Conservation (phyloP, 2,113 vertebrate species). For the Leucopsar rothschildi region DNA sequence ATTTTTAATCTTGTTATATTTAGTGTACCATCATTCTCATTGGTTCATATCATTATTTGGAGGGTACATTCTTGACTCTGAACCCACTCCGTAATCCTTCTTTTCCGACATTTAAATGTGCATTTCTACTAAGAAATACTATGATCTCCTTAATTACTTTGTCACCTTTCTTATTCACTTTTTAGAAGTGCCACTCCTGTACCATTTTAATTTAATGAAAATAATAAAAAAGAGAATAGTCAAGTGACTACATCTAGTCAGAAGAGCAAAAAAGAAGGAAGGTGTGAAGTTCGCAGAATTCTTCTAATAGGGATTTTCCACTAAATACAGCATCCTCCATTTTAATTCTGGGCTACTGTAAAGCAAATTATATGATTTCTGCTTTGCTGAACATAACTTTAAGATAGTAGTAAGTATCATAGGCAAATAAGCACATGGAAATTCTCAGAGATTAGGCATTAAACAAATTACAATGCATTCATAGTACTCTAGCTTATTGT, state of each 20-base stretch:
- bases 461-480: background rate
- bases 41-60: background rate
- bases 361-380: background rate
- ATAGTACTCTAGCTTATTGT: background rate
- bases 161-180: background rate
- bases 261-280: background rate
- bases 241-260: background rate
- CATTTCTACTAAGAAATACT: background rate
- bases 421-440: background rate
- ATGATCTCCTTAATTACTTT: background rate
- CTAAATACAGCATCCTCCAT: background rate
- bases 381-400: background rate
- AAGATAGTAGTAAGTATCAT: background rate
- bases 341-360: background rate
- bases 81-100: background rate
- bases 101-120: background rate
- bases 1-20: background rate
- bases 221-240: background rate
- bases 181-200: background rate
- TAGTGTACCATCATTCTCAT: background rate
- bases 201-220: background rate
- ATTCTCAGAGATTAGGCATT: background rate
- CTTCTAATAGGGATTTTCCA: background rate
- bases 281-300: background rate
- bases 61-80: background rate